These are phyloP conservation scores for Gadus chalcogrammus DNA, from an alignment of 2,113 vertebrate genomes.

Conservation along the genomic window DNA sequence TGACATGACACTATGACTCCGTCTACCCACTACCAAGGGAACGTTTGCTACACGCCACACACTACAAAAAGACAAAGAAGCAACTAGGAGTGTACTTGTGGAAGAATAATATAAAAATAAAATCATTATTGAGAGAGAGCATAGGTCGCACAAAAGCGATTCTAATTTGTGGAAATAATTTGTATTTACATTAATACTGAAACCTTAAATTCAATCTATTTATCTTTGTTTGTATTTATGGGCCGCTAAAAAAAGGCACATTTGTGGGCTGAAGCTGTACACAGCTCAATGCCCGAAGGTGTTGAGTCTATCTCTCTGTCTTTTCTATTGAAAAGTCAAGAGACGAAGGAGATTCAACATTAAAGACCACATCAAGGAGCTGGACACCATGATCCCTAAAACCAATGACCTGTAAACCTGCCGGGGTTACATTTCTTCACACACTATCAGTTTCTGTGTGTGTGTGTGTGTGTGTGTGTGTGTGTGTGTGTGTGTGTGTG, in stretches of 20 bases:
- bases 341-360: constrained; percentile 95
- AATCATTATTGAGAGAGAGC: not conserved
- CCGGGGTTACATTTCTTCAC: not conserved
- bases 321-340: constrained; percentile 76
- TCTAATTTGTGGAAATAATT: constrained; percentile 1
- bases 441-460: not conserved
- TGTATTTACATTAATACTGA: not conserved
- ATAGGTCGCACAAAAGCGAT: not conserved
- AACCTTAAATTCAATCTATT: not conserved
- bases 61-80: not conserved
- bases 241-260: not conserved
- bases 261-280: not conserved
- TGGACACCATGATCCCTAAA: constrained; percentile 97
- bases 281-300: not conserved
- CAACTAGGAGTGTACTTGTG: not conserved
- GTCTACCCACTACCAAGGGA: not conserved
- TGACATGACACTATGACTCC: not conserved
- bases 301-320: not conserved
- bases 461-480: constrained; percentile 4
- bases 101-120: no score
- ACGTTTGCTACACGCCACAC: not conserved
- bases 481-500: not conserved
- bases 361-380: constrained; percentile 96
- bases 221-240: not conserved
- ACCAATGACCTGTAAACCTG: constrained; percentile 92